phyloP scores from a whole-genome alignment of 2,888 invertebrate species.

The Nebria brevicollis region DNA sequence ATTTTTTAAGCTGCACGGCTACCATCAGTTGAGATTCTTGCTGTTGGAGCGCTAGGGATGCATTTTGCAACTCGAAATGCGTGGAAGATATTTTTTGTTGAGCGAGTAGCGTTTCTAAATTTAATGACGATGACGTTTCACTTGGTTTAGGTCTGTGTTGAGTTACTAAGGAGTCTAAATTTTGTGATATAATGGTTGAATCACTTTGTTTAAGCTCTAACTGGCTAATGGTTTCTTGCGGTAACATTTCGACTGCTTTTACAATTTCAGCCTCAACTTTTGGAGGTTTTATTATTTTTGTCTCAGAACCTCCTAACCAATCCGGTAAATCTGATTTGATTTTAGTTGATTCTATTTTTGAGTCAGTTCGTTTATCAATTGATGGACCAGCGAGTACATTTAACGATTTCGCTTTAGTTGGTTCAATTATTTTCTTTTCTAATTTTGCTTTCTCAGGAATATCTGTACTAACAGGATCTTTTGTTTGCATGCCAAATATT shows the following conservation, averaged over 20 bases:
- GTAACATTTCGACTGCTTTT: not conserved
- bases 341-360: conserved; percentile 10
- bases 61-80: conserved; percentile 66
- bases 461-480: not conserved
- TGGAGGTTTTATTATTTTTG: conserved; percentile 12
- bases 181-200: not conserved
- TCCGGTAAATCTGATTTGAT: conserved; percentile 32
- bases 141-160: not conserved
- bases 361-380: conserved; percentile 5
- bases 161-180: not conserved
- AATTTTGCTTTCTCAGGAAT: not conserved
- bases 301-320: conserved; percentile 23
- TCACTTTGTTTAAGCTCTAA: not conserved
- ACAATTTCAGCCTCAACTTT: conserved; percentile 11
- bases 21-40: conserved; percentile 72
- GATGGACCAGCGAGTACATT: not conserved
- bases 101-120: conserved; percentile 51
- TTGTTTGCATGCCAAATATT: conserved; percentile 37
- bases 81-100: conserved; percentile 56
- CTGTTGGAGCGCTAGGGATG: conserved; percentile 69
- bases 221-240: not conserved
- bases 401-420: conserved; percentile 2
- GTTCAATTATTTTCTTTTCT: conserved; percentile 4
- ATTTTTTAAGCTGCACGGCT: conserved; percentile 71
- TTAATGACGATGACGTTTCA: conserved; percentile 15